A percentile compares a stretch with the other conserved stretches of the same genome.
phyloP scores from a whole-genome alignment of 2,888 invertebrate genomes.

The Lomographa bimaculata region DNA sequence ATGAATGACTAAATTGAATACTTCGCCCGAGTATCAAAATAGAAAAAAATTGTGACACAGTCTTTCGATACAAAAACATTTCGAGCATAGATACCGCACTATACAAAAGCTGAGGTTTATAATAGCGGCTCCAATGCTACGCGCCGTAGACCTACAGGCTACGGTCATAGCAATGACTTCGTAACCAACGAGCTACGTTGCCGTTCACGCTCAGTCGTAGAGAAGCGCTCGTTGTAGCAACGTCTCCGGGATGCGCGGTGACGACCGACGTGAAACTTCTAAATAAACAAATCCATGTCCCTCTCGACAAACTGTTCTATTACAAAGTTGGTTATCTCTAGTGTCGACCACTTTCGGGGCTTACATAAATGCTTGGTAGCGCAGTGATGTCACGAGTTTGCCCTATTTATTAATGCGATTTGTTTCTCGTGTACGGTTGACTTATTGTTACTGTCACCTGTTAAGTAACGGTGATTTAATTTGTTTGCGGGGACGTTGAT shows the following conservation, averaged over 20 bases:
- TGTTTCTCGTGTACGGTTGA: constrained; percentile 50
- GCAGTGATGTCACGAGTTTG: constrained; percentile 59
- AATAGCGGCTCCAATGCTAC: constrained; percentile 1
- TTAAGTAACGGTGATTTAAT: constrained; percentile 42
- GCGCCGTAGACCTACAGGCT: constrained; percentile 25
- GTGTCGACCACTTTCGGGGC: constrained; percentile 4
- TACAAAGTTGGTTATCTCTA: constrained; percentile 10
- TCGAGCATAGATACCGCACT: constrained; percentile 19
- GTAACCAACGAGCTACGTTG: no score
- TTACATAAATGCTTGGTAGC: constrained; percentile 3
- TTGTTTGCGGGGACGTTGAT: constrained; percentile 23
- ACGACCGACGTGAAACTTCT: constrained; percentile 41
- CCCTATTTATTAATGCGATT: constrained; percentile 61
- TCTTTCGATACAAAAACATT: constrained; percentile 16
- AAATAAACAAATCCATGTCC: constrained; percentile 36
- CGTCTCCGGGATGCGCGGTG: constrained; percentile 35
- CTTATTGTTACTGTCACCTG: constrained; percentile 38
- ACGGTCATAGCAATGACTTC: constrained; percentile 14
- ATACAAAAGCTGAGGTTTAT: no score
- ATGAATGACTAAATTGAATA: no score
- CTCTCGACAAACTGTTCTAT: constrained; percentile 7
- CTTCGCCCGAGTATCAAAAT: constrained; percentile 1
- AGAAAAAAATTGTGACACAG: constrained; percentile 3
- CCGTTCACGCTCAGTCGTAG: constrained; percentile 36
- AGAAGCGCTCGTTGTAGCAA: constrained; percentile 39